Base-by-base conservation (phyloP, 2,113 vertebrate species). In the Himantopus leucocephalus region DNA sequence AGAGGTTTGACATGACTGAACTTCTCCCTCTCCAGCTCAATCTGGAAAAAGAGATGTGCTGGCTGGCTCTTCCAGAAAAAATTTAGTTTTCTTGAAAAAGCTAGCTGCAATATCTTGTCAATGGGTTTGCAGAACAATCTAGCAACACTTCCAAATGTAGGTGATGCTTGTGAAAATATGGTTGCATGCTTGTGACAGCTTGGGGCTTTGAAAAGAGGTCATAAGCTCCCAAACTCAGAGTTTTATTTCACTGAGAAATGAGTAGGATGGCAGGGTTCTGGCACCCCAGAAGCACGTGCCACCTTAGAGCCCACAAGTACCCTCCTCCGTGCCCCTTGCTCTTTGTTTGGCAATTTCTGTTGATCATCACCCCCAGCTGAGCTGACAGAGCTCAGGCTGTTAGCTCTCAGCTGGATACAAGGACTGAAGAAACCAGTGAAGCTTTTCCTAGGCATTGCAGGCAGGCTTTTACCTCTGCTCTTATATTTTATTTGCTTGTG, bases 251-350 rank as follows among this genome's bases (percentile, higher is more conserved):
- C 60, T 72, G 43, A 72, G 60, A 59, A 71, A 47, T 1, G 2
- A 84, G 32, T 23, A 52, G 50, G 47, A 88, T 68, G 26, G 56
- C 34, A 71, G 47, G n/a, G 35, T 34, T 64, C 30, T 56, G 52
- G 34, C 43, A 60, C 34, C 39, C 52, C 52, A 53, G 64, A 45
- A 10, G 2, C 34, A 78, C 23, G 8, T 4, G 30, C 26, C 59
- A 47, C 1, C 0, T 62, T 41, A 53, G 47, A 58, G 35, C 37
- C 35, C 0, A 0, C 52, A 10, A 9, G 34, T 45, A 30, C 10
- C 11, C 35, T 77, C 12, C 73, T 53, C 43, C 1, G 0, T 6
- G 30, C 26, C 68, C 79, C 79, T 64, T 37, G 64, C 68, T 48
- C 35, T 91, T 86, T 23, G 37, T 63, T 60, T 8, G 3, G 56